Percentiles rank a stretch among this genome's conserved stretches.
phyloP scores from a whole-genome alignment of 2,888 invertebrate species.

The Harpalus rufipes region DNA sequence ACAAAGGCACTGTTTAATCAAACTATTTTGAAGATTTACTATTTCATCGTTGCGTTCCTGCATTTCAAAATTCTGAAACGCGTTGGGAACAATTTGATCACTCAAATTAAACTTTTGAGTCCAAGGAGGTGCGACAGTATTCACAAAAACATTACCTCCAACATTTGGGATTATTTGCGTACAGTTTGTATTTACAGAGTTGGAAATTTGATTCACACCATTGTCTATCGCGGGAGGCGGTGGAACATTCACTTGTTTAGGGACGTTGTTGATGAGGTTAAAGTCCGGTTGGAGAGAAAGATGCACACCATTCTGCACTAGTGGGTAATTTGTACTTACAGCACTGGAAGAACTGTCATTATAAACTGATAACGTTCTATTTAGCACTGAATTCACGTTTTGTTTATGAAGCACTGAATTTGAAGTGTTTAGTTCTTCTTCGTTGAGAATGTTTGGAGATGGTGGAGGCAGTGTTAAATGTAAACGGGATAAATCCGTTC shows the following conservation, averaged over 20 bases:
- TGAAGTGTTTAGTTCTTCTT: conserved; percentile 31
- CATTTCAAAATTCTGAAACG: conserved; percentile 22
- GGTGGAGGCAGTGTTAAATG: conserved; percentile 69
- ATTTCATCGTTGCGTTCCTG: conserved; percentile 77
- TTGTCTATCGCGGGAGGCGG: conserved; percentile 72
- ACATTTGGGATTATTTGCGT: conserved; percentile 59
- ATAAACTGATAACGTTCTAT: conserved; percentile 61
- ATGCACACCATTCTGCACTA: conserved; percentile 71
- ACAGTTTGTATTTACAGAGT: conserved; percentile 34
- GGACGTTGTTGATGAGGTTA: conserved; percentile 55
- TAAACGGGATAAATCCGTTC: conserved; percentile 75
- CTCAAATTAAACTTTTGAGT: conserved; percentile 40
- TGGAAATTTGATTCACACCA: conserved; percentile 73
- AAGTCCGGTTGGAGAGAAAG: conserved; percentile 71
- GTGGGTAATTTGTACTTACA: conserved; percentile 61
- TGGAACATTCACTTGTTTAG: conserved; percentile 67
- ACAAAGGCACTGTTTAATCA: conserved; percentile 89
- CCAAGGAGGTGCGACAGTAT: conserved; percentile 7
- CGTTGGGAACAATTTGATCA: conserved; percentile 59
- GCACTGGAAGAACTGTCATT: conserved; percentile 52
- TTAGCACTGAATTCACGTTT: conserved; percentile 60
- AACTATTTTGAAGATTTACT: conserved; percentile 82
- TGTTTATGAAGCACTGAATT: conserved; percentile 55
- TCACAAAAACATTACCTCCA: conserved; percentile 19
- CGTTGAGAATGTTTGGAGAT: conserved; percentile 19